These are phyloP conservation scores for Ylistrum balloti DNA, from an alignment of 1,140 invertebrate genomes.

Conservation along the genomic window DNA sequence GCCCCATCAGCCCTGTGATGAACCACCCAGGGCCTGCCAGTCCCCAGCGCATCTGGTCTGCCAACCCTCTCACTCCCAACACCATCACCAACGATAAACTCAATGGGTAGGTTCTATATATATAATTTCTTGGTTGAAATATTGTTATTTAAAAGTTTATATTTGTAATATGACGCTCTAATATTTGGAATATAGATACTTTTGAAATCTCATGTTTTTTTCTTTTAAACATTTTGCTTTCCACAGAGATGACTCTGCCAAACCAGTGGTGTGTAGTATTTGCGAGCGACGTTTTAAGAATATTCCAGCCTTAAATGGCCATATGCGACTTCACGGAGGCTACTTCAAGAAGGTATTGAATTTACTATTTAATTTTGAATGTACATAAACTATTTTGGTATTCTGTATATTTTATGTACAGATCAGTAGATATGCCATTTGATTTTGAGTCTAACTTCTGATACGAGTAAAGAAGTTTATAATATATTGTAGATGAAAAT, in stretches of 20 bases:
- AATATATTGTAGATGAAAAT: too few species aligned
- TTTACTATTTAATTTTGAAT: neutral
- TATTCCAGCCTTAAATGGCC: slow-evolving; percentile 97
- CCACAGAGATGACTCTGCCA: slow-evolving; percentile 77
- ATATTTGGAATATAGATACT: too few species aligned
- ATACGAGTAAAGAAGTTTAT: too few species aligned
- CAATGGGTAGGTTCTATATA: slow-evolving; percentile 36
- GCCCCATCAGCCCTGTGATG: slow-evolving; percentile 72
- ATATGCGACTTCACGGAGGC: slow-evolving; percentile 97
- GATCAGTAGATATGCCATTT: too few species aligned
- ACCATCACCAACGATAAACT: slow-evolving; percentile 51
- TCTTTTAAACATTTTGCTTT: slow-evolving; percentile 25
- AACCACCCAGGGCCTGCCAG: slow-evolving; percentile 56
- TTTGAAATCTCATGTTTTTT: too few species aligned
- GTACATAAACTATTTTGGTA: too few species aligned
- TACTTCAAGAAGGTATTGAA: slow-evolving; percentile 95
- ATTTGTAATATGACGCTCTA: too few species aligned
- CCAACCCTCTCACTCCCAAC: slow-evolving; percentile 42
- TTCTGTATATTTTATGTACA: too few species aligned
- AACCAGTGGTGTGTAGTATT: slow-evolving; percentile 95
- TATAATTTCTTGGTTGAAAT: too few species aligned
- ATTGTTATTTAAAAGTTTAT: too few species aligned
- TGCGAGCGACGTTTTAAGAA: slow-evolving; percentile 98
- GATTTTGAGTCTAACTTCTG: too few species aligned
- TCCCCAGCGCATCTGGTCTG: slow-evolving; percentile 58